Conservation (phyloP, 2,888 invertebrate genomes). For the Pristionchus mayeri region DNA sequence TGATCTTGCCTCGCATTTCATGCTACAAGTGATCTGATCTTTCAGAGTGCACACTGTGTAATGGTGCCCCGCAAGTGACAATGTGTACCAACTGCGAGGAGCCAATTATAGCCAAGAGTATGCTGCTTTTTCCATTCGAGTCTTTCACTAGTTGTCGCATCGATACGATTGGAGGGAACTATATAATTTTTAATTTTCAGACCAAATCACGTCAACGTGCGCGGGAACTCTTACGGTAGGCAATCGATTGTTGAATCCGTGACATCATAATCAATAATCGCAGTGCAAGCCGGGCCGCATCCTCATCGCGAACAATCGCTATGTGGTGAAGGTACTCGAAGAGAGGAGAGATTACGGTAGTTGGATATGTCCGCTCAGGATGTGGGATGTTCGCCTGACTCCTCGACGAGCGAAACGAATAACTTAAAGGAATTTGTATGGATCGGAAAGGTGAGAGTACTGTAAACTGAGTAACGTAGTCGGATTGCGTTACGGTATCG, state of each 20-base stretch:
- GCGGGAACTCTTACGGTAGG: neutral
- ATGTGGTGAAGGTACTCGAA: neutral
- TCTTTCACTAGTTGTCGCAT: neutral
- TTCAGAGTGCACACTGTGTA: neutral
- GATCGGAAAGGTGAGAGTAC: neutral
- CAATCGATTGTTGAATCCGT: neutral
- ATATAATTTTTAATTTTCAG: neutral
- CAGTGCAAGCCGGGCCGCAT: neutral
- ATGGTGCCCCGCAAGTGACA: neutral
- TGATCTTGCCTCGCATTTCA: too few species aligned
- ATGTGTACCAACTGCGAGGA: neutral
- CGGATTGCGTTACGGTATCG: too few species aligned
- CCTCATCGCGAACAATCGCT: slow-evolving; percentile 33
- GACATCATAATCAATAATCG: neutral
- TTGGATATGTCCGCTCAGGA: neutral
- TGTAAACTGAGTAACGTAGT: neutral
- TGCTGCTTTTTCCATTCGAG: neutral
- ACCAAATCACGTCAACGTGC: neutral
- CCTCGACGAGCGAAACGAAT: too few species aligned
- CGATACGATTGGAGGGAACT: neutral
- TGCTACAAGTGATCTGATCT: too few species aligned
- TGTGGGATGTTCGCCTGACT: neutral
- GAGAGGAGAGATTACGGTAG: neutral
- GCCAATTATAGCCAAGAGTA: neutral
- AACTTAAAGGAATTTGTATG: neutral